phyloP scores from a whole-genome alignment of 2,888 invertebrate species.

The Eilema sororculum region DNA sequence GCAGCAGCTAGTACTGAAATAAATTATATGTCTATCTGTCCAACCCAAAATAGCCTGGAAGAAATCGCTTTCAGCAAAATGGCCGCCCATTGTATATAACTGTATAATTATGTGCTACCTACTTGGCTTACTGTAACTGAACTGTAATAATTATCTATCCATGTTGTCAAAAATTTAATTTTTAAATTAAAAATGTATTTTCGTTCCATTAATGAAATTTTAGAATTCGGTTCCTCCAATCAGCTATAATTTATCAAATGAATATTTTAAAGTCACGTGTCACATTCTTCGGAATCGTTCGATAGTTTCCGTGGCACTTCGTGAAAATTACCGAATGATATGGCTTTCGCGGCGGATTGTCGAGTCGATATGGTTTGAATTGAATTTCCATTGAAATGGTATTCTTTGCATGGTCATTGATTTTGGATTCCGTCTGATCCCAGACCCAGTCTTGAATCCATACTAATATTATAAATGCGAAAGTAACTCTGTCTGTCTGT shows the following conservation, averaged over 20 bases:
- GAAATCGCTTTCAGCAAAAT: too few relatives aligned
- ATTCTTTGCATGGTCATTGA: slow-evolving; percentile 41
- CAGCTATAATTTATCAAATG: slow-evolving; percentile 19
- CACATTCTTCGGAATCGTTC: slow-evolving; percentile 18
- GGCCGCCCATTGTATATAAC: too few relatives aligned
- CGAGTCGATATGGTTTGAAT: slow-evolving; percentile 48
- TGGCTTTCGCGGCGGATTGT: slow-evolving; percentile 49
- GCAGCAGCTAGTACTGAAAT: too few relatives aligned
- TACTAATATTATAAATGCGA: too few relatives aligned
- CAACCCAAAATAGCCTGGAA: too few relatives aligned
- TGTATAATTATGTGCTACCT: too few relatives aligned
- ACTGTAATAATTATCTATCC: too few relatives aligned
- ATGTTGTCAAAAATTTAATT: too few relatives aligned
- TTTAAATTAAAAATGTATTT: too few relatives aligned
- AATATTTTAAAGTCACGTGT: slow-evolving; percentile 30
- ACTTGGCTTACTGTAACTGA: too few relatives aligned
- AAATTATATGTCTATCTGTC: too few relatives aligned
- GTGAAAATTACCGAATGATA: slow-evolving; percentile 50
- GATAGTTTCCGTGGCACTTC: slow-evolving; percentile 44
- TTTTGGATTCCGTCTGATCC: slow-evolving; percentile 40
- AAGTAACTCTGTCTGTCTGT: too few relatives aligned
- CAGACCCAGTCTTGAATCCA: slow-evolving; percentile 56
- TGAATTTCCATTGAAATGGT: slow-evolving; percentile 60
- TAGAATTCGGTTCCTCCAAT: slow-evolving; percentile 12
- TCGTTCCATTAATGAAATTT: neutral